Conservation (phyloP, 2,888 invertebrate genomes). For the Elaeidobius kamerunicus region DNA sequence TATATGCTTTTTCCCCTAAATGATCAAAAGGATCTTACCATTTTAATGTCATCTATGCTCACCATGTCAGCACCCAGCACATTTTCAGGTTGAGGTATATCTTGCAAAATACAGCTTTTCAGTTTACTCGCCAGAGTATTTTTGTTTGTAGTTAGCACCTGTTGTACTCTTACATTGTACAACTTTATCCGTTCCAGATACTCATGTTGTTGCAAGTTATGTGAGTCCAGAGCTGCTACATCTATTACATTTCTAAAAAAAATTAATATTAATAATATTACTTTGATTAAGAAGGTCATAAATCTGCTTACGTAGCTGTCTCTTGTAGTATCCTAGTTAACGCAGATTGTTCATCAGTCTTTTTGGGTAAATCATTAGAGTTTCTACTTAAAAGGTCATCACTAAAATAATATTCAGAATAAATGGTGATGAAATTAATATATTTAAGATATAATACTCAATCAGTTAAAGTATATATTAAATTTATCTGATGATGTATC, state of each 20-base stretch:
- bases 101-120: slow-evolving; percentile 59
- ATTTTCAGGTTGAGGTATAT: slow-evolving; percentile 73
- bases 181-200: slow-evolving; percentile 77
- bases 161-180: slow-evolving; percentile 60
- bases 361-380: slow-evolving; percentile 65
- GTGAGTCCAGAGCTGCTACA: slow-evolving; percentile 87
- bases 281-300: too few species aligned
- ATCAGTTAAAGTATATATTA: too few species aligned
- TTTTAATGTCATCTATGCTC: slow-evolving; percentile 59
- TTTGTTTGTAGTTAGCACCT: slow-evolving; percentile 52
- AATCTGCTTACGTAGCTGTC: slow-evolving; percentile 74
- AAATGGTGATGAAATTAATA: too few species aligned
- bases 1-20: too few species aligned
- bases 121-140: slow-evolving; percentile 45
- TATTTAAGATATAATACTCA: too few species aligned
- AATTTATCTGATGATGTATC: too few species aligned
- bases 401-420: slow-evolving; percentile 49
- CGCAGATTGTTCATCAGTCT: slow-evolving; percentile 88
- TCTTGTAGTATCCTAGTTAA: slow-evolving; percentile 85
- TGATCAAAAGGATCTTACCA: too few species aligned
- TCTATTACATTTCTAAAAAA: slow-evolving; percentile 82
- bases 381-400: slow-evolving; percentile 63
- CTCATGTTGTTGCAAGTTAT: slow-evolving; percentile 84
- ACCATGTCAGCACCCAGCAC: slow-evolving; percentile 63
- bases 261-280: slow-evolving; percentile 5